Evolutionary conservation across 37 sponge, comb jelly and placozoan genomes (phyloP).

Genomic region (Spongilla lacustris): DNA sequence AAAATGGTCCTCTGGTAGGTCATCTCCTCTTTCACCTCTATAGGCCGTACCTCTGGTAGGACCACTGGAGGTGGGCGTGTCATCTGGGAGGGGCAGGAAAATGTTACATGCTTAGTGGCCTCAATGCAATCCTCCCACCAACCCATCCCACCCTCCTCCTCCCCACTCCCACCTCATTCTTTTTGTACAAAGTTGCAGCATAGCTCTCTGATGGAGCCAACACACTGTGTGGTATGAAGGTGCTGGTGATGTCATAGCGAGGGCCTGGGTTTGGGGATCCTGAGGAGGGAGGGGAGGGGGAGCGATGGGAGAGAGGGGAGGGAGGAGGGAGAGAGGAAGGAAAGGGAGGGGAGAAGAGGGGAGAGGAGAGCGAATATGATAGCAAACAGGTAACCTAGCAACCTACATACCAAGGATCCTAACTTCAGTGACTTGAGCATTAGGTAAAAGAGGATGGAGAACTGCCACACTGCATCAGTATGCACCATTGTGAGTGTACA

Average conservation of each 20-base stretch:
- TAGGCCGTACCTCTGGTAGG: not conserved
- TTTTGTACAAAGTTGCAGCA: slow-evolving; percentile 21
- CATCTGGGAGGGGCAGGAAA: not conserved
- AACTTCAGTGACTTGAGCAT: not conserved
- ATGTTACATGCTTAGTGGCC: not conserved
- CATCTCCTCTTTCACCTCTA: not conserved
- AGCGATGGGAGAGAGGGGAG: not conserved
- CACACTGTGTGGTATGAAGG: slow-evolving; percentile 73
- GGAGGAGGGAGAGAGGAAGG: not conserved
- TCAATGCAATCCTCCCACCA: too few relatives aligned
- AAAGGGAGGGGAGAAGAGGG: not conserved
- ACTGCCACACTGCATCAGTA: slow-evolving; percentile 37
- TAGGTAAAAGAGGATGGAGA: slow-evolving; percentile 41
- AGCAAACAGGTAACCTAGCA: not conserved
- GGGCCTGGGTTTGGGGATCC: slow-evolving; percentile 56
- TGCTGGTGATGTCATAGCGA: slow-evolving; percentile 53
- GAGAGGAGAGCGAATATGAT: too few relatives aligned
- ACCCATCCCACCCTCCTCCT: not conserved
- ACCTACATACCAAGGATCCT: slow-evolving; percentile 6
- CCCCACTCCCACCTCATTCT: slow-evolving; percentile 3
- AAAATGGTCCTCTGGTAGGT: not conserved
- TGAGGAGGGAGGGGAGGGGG: not conserved
- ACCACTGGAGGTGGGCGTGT: not conserved
- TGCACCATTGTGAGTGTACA: too few relatives aligned
- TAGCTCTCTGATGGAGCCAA: slow-evolving; percentile 70